phyloP scores from a whole-genome alignment of 2,888 invertebrate genomes.

The Catocala nupta region DNA sequence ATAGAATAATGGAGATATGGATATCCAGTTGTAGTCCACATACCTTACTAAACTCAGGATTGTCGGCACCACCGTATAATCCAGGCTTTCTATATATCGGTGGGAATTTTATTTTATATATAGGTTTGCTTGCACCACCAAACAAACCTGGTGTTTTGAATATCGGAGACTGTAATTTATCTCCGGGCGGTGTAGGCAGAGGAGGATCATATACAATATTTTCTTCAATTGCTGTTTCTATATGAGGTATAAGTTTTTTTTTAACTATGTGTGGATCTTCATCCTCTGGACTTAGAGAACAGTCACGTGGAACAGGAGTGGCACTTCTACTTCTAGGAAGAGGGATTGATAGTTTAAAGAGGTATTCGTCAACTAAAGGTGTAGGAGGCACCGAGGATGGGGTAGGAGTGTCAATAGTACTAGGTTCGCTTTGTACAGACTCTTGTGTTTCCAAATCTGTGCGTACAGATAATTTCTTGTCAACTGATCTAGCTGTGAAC shows the following conservation, averaged over 20 bases:
- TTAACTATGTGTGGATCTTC: conserved; percentile 76
- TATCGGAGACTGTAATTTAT: conserved; percentile 58
- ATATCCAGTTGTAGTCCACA: conserved; percentile 2
- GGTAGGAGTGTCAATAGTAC: conserved; percentile 63
- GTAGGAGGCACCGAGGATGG: conserved; percentile 73
- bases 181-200: conserved; percentile 66
- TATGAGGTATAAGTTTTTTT: conserved; percentile 74
- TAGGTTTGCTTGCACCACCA: conserved; percentile 52
- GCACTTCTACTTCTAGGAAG: conserved; percentile 68
- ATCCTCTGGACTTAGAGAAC: conserved; percentile 53
- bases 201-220: conserved; percentile 74
- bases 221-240: conserved; percentile 68
- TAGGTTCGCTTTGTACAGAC: conserved; percentile 49
- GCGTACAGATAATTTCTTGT: conserved; percentile 43
- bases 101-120: conserved; percentile 38
- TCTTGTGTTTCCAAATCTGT: conserved; percentile 48
- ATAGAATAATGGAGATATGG: conserved; percentile 11
- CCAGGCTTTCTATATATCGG: conserved; percentile 62
- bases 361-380: conserved; percentile 79
- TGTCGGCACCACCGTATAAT: conserved; percentile 53
- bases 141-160: conserved; percentile 66
- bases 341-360: conserved; percentile 72
- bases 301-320: conserved; percentile 60
- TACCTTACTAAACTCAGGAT: conserved; percentile 58
- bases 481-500: conserved; percentile 29